phyloP scores from a whole-genome alignment of 1,140 invertebrate genomes.

The Anthonomus grandis region DNA sequence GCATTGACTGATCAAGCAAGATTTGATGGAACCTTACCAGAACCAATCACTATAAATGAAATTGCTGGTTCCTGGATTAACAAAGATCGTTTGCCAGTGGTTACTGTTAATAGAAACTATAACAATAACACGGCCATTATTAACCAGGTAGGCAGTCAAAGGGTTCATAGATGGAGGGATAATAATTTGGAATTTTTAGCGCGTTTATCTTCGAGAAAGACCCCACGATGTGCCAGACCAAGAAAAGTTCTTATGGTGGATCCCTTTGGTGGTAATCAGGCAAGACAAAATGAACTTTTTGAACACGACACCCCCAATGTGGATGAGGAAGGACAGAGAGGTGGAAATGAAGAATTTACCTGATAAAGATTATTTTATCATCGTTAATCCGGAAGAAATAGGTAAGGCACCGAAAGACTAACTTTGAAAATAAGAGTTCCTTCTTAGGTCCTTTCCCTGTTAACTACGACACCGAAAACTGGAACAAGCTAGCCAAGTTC shows the following conservation, averaged over 20 bases:
- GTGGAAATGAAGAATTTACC: slow-evolving; percentile 54
- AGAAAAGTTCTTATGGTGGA: slow-evolving; percentile 65
- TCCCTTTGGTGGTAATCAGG: slow-evolving; percentile 60
- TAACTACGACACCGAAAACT: slow-evolving; percentile 77
- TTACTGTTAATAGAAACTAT: slow-evolving; percentile 71
- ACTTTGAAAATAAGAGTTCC: neutral
- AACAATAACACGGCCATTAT: slow-evolving; percentile 58
- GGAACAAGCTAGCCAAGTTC: slow-evolving; percentile 67
- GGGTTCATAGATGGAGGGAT: neutral
- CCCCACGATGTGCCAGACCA: slow-evolving; percentile 63
- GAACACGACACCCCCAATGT: slow-evolving; percentile 53
- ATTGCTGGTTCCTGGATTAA: slow-evolving; percentile 78
- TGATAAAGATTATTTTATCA: slow-evolving; percentile 59
- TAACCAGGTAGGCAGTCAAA: slow-evolving; percentile 57
- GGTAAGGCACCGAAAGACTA: slow-evolving; percentile 49
- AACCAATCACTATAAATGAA: slow-evolving; percentile 59
- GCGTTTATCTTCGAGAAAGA: slow-evolving; percentile 65
- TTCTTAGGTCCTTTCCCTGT: slow-evolving; percentile 74
- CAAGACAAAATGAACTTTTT: slow-evolving; percentile 57
- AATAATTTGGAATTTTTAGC: slow-evolving; percentile 47
- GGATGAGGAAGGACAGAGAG: slow-evolving; percentile 59
- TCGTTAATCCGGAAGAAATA: slow-evolving; percentile 78
- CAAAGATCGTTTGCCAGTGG: slow-evolving; percentile 75
- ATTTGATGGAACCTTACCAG: slow-evolving; percentile 56
- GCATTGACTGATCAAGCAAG: slow-evolving; percentile 66